Base-by-base conservation (phyloP, 2,888 invertebrate genomes). In the Trypoxylon attenuatum region DNA sequence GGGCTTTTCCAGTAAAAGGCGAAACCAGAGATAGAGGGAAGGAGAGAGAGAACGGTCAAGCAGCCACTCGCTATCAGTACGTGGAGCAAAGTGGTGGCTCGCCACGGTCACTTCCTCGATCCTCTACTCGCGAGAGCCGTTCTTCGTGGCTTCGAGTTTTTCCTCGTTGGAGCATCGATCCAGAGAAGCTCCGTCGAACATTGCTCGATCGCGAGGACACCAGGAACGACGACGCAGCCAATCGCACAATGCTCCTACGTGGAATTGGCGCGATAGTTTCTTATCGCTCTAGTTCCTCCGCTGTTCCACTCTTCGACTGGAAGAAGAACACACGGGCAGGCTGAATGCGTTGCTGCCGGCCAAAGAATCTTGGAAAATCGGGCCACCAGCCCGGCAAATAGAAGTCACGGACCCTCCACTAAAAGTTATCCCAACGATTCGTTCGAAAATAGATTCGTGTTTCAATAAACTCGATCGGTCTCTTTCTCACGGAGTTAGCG, bases 131-230 rank as follows among this genome's bases (percentile, higher is more conserved):
- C 47, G 22, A 41, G 55, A 54, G 23, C 41, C 42, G 51, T 54
- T 57, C 61, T 69, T 58, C 52, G 59, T 27, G 49, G 45, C 45
- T 68, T 10, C 25, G 25, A 52, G 52, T 56, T 65, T 60, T 65
- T 49, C 49, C 59, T 43, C 43, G 42, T 41, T 56, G 49, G 58
- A 19, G 5, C 27, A 46, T 52, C 45, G 56, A 56, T 57, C 49
- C 41, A 41, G 21, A 18, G 19, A 22, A 46, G 38, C 16, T n/a
- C 3, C 23, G n/a, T n/a, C 49, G 49, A 65, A 65, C 59, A 54
- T 49, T 46, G 16, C 42, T 39, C 57, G 66, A 56, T 66, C 52
- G n/a, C n/a, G 52, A 49, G 57, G 50, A 54, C 61, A 54, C 23
- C 25, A 5, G 8, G 10, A 33, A 10, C 33, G 33, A 8, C 33